A percentile compares a stretch with the other conserved stretches of the same genome.
Evolutionary conservation across 1,140 invertebrate species (phyloP).

Genomic region (Carposina sasakii): DNA sequence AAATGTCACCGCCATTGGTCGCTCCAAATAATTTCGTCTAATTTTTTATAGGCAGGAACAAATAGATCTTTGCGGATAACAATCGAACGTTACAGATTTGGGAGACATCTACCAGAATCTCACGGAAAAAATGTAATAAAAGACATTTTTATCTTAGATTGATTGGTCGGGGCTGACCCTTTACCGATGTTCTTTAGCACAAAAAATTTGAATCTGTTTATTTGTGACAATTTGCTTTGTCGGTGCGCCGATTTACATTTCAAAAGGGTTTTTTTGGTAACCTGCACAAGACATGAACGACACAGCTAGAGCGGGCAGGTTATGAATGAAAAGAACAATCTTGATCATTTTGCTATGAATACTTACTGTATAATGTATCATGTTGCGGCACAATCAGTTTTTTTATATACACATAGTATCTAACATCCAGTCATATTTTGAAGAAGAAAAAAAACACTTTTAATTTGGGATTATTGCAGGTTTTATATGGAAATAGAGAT

Average conservation of each 20-base stretch:
- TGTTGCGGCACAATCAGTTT: too few relatives aligned
- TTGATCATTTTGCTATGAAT: conserved; percentile 34
- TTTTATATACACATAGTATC: too few relatives aligned
- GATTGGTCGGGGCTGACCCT: conserved; percentile 66
- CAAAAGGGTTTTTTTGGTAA: conserved; percentile 63
- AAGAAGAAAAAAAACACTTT: too few relatives aligned
- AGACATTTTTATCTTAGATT: conserved; percentile 69
- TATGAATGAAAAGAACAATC: conserved; percentile 20
- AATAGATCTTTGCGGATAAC: conserved; percentile 65
- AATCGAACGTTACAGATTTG: conserved; percentile 49
- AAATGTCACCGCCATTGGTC: too few relatives aligned
- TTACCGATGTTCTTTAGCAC: conserved; percentile 59
- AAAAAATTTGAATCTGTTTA: conserved; percentile 70
- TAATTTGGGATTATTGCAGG: too few relatives aligned
- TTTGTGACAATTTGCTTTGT: conserved; percentile 73
- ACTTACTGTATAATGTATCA: neutral
- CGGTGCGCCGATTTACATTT: conserved; percentile 70
- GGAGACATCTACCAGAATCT: conserved; percentile 33
- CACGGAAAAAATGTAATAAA: conserved; percentile 60
- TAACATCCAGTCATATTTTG: too few relatives aligned
- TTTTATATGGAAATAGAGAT: too few relatives aligned
- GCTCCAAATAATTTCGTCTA: too few relatives aligned
- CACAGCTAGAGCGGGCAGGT: conserved; percentile 44
- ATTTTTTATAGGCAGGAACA: conserved; percentile 17
- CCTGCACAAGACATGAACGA: conserved; percentile 66